Percentiles rank a stretch among this genome's conserved stretches.
Conservation (phyloP, 2,888 invertebrate species). For the Melanchra persicariae region DNA sequence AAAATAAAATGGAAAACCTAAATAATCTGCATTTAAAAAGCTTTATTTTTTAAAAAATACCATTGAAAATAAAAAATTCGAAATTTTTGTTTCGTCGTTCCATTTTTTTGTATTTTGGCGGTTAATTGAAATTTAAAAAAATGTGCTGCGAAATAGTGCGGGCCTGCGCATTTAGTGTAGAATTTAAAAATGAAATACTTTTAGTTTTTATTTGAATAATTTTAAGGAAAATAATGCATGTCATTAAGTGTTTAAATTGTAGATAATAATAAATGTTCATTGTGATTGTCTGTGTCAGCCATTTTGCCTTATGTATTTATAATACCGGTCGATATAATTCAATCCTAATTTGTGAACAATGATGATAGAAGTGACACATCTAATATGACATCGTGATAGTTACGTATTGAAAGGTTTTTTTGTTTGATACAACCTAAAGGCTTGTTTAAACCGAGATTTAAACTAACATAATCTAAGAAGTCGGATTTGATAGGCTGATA, state of each 20-base stretch:
- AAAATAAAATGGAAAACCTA: constrained; percentile 22
- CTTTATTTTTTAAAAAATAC: constrained; percentile 39
- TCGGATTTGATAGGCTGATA: too few species aligned
- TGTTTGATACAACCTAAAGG: constrained; percentile 11
- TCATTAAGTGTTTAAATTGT: constrained; percentile 53
- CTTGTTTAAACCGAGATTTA: not conserved
- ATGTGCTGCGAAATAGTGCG: constrained; percentile 25
- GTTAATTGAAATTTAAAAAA: constrained; percentile 29
- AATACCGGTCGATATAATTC: constrained; percentile 21
- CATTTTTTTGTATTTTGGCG: constrained; percentile 32
- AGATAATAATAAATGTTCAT: constrained; percentile 48
- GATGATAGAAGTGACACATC: constrained; percentile 20
- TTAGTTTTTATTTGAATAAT: constrained; percentile 46
- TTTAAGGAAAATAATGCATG: constrained; percentile 52
- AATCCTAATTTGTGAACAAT: constrained; percentile 17
- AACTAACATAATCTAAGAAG: not conserved
- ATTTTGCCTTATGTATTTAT: constrained; percentile 59
- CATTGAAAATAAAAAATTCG: not conserved
- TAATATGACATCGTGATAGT: constrained; percentile 6
- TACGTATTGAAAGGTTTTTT: not conserved
- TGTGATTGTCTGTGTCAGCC: constrained; percentile 51
- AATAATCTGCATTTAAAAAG: constrained; percentile 55
- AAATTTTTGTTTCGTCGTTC: constrained; percentile 22
- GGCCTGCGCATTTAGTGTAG: constrained; percentile 39
- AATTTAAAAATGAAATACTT: constrained; percentile 27